These are phyloP conservation scores for Callionymus lyra DNA, from an alignment of 2,113 vertebrate genomes.

Conservation along the genomic window DNA sequence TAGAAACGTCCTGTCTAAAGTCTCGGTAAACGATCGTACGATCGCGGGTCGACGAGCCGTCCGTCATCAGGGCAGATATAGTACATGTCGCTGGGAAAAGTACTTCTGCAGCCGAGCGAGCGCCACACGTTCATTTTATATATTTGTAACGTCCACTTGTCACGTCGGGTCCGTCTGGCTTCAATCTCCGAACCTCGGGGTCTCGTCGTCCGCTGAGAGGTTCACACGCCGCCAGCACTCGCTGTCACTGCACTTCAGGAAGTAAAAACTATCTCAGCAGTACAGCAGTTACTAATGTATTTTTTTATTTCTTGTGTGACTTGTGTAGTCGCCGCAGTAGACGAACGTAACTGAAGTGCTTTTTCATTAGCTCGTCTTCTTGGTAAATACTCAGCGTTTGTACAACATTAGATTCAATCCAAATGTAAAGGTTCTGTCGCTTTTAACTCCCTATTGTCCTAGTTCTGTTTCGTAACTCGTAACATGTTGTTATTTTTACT, in stretches of 20 bases:
- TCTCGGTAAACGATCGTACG: too few relatives aligned
- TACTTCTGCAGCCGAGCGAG: slow-evolving; percentile 21
- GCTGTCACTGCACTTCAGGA: not conserved
- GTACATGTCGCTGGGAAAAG: slow-evolving; percentile 37
- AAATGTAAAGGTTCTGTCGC: too few relatives aligned
- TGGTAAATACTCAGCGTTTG: too few relatives aligned
- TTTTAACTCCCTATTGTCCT: too few relatives aligned
- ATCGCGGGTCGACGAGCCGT: slow-evolving; percentile 34
- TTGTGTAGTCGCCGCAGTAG: too few relatives aligned
- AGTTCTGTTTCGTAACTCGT: slow-evolving; percentile 8
- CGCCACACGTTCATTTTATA: slow-evolving; percentile 25
- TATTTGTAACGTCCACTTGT: slow-evolving; percentile 27
- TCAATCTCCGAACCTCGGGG: slow-evolving; percentile 16
- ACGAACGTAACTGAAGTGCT: too few relatives aligned
- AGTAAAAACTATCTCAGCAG: slow-evolving; percentile 4
- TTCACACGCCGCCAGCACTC: not conserved
- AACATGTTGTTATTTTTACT: slow-evolving; percentile 7
- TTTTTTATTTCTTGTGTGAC: too few relatives aligned
- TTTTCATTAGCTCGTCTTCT: too few relatives aligned
- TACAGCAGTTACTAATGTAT: not conserved
- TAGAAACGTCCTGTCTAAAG: too few relatives aligned
- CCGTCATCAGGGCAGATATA: slow-evolving; percentile 48
- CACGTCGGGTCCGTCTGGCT: slow-evolving; percentile 24
- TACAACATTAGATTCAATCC: too few relatives aligned
- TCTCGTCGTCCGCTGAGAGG: slow-evolving; percentile 7